Evolutionary conservation across 2,888 invertebrate genomes (phyloP).

Genomic region (Carabus problematicus): DNA sequence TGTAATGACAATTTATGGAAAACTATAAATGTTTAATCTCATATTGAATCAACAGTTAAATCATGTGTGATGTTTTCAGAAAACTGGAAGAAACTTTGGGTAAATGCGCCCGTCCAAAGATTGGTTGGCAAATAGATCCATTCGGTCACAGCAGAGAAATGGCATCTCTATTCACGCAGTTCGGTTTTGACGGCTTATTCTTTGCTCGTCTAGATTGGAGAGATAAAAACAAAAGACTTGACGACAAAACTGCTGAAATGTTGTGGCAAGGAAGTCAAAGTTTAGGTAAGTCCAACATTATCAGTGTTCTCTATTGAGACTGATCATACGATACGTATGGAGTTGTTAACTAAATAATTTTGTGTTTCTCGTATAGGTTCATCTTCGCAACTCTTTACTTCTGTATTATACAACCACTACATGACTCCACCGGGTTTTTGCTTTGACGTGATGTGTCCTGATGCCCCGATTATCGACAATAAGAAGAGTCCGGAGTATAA

Average conservation of each 20-base stretch:
- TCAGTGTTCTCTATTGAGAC: too few relatives aligned
- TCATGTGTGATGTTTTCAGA: constrained; percentile 8
- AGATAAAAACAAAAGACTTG: constrained; percentile 72
- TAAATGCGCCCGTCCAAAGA: constrained; percentile 69
- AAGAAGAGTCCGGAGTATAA: constrained; percentile 70
- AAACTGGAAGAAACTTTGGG: constrained; percentile 67
- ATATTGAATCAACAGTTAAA: too few relatives aligned
- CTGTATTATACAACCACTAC: constrained; percentile 19
- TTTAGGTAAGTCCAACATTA: constrained; percentile 64
- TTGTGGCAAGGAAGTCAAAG: constrained; percentile 81
- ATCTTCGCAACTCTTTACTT: constrained; percentile 27
- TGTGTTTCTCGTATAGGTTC: constrained; percentile 2
- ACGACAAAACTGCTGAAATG: constrained; percentile 75
- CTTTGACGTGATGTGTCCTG: constrained; percentile 48
- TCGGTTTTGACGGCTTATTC: constrained; percentile 86
- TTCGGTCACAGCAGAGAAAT: constrained; percentile 83
- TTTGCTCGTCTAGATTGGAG: constrained; percentile 87
- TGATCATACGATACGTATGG: too few relatives aligned
- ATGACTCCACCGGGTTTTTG: constrained; percentile 31
- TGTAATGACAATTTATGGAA: background rate
- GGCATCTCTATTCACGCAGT: constrained; percentile 74
- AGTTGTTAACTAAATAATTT: too few relatives aligned
- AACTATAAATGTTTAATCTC: background rate
- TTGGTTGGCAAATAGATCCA: constrained; percentile 80
- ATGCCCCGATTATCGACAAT: constrained; percentile 71